Percentiles rank a stretch among this genome's conserved stretches.
phyloP scores from a whole-genome alignment of 2,797 vertebrate genomes.

The Gobionotothen gibberifrons region DNA sequence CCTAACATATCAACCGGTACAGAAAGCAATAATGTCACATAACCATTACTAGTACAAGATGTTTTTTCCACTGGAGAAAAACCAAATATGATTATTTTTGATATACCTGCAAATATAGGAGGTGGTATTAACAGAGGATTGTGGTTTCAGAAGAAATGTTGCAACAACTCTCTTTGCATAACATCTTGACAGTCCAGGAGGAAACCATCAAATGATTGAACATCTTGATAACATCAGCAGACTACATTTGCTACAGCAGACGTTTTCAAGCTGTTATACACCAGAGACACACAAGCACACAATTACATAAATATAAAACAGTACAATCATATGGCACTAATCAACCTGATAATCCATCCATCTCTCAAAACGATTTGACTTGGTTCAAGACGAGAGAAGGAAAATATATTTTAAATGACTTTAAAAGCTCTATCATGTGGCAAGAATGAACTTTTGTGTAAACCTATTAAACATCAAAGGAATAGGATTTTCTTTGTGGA shows the following conservation, averaged over 20 bases:
- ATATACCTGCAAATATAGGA: conserved; percentile 3
- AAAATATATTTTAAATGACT: conserved; percentile 27
- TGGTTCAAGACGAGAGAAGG: conserved; percentile 20
- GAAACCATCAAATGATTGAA: conserved; percentile 7
- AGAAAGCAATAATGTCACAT: conserved; percentile 48
- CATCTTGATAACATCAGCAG: conserved; percentile 14
- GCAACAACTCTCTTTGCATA: neutral
- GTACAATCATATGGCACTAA: conserved; percentile 1
- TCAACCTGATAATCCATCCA: conserved; percentile 22
- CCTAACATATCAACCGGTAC: conserved; percentile 41
- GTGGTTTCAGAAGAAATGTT: neutral
- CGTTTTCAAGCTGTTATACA: neutral
- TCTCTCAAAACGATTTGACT: conserved; percentile 35
- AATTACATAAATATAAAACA: conserved; percentile 1
- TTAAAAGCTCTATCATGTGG: conserved; percentile 37
- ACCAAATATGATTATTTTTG: conserved; percentile 20
- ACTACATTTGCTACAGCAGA: neutral
- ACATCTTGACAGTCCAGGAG: conserved; percentile 3
- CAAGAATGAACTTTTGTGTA: conserved; percentile 33
- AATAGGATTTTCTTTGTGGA: neutral
- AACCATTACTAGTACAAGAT: conserved; percentile 35
- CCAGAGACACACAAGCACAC: neutral
- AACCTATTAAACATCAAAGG: conserved; percentile 44
- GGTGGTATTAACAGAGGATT: neutral
- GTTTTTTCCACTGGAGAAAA: conserved; percentile 24